A percentile compares a stretch with the other conserved stretches of the same genome.
These are phyloP conservation scores for Antheraea yamamai DNA, from an alignment of 2,888 invertebrate genomes.

Conservation along the genomic window DNA sequence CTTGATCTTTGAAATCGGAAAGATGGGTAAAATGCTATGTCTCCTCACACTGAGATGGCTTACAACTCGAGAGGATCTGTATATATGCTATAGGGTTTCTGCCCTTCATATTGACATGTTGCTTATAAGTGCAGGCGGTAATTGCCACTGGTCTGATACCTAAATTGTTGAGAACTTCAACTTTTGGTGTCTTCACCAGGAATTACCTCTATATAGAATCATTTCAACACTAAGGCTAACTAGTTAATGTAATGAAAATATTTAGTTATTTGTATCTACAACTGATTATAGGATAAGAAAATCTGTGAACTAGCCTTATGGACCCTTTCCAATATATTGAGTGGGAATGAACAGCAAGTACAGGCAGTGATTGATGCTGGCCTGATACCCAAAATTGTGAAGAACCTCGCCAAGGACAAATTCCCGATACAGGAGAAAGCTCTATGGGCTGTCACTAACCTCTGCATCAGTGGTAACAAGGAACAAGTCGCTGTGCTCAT, in stretches of 20 bases:
- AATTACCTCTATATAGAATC: too few species aligned
- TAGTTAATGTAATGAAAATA: neutral
- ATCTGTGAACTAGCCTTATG: constrained; percentile 99
- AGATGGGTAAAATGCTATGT: too few species aligned
- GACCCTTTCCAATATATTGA: constrained; percentile 99
- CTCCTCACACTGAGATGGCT: too few species aligned
- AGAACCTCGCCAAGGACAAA: constrained; percentile 93
- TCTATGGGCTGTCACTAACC: constrained; percentile 99
- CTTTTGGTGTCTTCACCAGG: neutral
- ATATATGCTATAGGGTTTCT: constrained; percentile 95
- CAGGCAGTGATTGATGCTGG: constrained; percentile 96
- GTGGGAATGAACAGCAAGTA: constrained; percentile 99
- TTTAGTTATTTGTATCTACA: neutral
- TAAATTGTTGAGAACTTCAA: constrained; percentile 83
- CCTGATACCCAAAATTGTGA: constrained; percentile 96
- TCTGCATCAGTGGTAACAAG: constrained; percentile 97
- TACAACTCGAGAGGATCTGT: too few species aligned
- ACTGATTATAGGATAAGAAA: constrained; percentile 89
- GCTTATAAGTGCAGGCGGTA: constrained; percentile 94
- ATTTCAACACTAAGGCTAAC: neutral
- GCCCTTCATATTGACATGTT: constrained; percentile 99
- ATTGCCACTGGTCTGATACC: constrained; percentile 96
- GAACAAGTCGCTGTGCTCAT: constrained; percentile 96
- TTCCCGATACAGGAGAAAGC: constrained; percentile 99
- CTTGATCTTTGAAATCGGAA: too few species aligned